Conservation (phyloP, 2,797 vertebrate genomes). For the Sciaenops ocellatus region DNA sequence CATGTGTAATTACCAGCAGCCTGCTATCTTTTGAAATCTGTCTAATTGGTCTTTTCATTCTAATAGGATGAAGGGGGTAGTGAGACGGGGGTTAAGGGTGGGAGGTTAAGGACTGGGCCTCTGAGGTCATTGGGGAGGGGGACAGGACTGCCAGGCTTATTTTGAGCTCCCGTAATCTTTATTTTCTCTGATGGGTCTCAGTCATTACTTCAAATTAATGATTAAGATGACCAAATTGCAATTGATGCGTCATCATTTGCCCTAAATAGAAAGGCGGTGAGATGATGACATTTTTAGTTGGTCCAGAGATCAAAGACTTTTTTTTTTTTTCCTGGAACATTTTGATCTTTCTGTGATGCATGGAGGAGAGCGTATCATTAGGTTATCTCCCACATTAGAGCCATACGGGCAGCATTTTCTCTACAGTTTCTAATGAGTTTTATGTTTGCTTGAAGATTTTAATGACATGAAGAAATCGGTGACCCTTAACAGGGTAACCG, state of each 20-base stretch:
- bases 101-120: constrained; percentile 77
- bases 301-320: constrained; percentile 73
- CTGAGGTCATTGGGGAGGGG: constrained; percentile 64
- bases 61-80: constrained; percentile 79
- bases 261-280: constrained; percentile 57
- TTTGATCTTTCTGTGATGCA: constrained; percentile 58
- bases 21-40: constrained; percentile 87
- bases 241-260: constrained; percentile 64
- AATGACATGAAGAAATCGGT: constrained; percentile 79
- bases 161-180: constrained; percentile 57
- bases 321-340: constrained; percentile 47
- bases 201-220: constrained; percentile 73
- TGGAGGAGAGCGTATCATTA: constrained; percentile 72
- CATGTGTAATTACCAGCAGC: constrained; percentile 82
- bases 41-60: constrained; percentile 87
- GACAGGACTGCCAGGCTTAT: constrained; percentile 42
- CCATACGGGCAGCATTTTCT: constrained; percentile 62
- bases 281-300: constrained; percentile 74
- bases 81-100: constrained; percentile 69
- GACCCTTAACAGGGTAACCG: constrained; percentile 73
- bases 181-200: constrained; percentile 67
- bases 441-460: constrained; percentile 76
- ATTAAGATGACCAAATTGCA: constrained; percentile 58
- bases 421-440: constrained; percentile 75
- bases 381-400: constrained; percentile 68